A percentile compares a stretch with the other conserved stretches of the same genome.
Conservation (phyloP, 2,888 invertebrate species). For the Julus scandinavius region DNA sequence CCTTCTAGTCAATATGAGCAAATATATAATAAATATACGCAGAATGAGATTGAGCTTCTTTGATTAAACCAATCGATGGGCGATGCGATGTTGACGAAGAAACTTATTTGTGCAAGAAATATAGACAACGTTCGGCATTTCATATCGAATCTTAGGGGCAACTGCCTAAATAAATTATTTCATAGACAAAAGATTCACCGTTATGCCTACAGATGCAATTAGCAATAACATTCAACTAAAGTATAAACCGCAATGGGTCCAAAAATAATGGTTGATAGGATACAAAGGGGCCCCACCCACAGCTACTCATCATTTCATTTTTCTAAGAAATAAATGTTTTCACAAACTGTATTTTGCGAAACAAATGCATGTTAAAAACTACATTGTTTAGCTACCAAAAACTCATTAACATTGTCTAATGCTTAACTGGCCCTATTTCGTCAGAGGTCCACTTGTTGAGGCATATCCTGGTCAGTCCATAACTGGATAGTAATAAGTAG, state of each 20-base stretch:
- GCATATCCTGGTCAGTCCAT: no score
- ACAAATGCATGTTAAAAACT: no score
- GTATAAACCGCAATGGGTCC: not conserved
- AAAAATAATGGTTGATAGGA: no score
- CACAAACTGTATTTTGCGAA: no score
- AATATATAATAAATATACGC: conserved; percentile 37
- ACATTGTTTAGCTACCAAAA: no score
- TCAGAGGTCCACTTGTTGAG: no score
- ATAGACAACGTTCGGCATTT: conserved; percentile 11
- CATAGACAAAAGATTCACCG: not conserved
- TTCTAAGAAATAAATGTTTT: no score
- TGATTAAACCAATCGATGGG: conserved; percentile 34
- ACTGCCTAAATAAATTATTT: conserved; percentile 2
- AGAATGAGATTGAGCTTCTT: conserved; percentile 32
- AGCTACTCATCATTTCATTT: no score
- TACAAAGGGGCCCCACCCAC: no score
- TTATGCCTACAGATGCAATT: not conserved
- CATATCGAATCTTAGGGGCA: conserved; percentile 30
- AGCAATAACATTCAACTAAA: not conserved
- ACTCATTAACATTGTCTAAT: no score
- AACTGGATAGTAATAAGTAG: no score
- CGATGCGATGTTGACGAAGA: not conserved
- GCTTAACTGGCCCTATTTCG: no score
- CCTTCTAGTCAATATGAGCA: conserved; percentile 40
- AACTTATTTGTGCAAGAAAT: conserved; percentile 44